Conservation (phyloP, 35 echinoderm and acorn worm genomes). For the Ophioderma brevispina region DNA sequence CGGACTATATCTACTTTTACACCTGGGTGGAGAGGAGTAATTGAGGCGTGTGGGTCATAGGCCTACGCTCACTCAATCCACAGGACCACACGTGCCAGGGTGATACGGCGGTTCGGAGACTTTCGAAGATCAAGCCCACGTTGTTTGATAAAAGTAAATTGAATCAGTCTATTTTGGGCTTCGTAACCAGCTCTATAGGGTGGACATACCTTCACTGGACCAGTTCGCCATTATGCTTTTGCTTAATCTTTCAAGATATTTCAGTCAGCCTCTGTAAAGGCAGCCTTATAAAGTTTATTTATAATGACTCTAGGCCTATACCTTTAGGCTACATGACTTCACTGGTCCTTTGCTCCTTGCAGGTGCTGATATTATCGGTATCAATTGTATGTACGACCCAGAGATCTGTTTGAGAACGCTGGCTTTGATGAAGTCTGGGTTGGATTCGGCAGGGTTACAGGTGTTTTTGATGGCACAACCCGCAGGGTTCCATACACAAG, state of each 20-base stretch:
- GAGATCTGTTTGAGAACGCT: conserved; percentile 50
- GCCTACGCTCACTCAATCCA: no score
- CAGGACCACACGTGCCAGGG: no score
- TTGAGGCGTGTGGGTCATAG: no score
- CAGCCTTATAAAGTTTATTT: neutral
- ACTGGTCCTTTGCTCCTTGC: neutral
- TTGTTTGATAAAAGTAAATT: no score
- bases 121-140: no score
- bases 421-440: conserved; percentile 63
- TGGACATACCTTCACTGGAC: neutral
- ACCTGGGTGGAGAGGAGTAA: no score
- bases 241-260: neutral
- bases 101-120: no score
- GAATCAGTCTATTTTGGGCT: neutral
- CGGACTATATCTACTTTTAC: no score
- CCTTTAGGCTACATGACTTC: neutral
- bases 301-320: neutral
- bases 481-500: conserved; percentile 67
- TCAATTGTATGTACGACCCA: conserved; percentile 80
- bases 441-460: conserved; percentile 43
- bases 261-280: neutral
- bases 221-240: neutral
- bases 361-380: conserved; percentile 77
- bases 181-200: neutral
- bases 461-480: conserved; percentile 65